Conservation (phyloP, 1,140 invertebrate species). For the Aphaenogaster rudis region DNA sequence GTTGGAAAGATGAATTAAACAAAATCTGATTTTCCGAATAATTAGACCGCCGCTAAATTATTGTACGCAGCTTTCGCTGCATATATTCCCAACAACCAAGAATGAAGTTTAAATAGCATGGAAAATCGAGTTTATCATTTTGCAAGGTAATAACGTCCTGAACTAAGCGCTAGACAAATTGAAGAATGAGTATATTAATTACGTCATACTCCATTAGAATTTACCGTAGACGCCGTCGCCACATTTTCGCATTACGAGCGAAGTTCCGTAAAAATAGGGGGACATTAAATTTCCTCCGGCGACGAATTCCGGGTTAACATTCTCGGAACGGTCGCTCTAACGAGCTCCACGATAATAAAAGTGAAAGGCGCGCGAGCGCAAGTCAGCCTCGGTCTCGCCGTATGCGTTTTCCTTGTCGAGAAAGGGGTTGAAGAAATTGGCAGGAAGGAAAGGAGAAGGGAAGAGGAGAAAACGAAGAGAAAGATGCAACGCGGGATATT, state of each 20-base stretch:
- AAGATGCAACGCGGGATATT: not conserved
- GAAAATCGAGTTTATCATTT: conserved; percentile 60
- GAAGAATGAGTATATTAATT: conserved; percentile 61
- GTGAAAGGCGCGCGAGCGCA: conserved; percentile 51
- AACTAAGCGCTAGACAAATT: conserved; percentile 60
- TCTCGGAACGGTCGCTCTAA: conserved; percentile 55
- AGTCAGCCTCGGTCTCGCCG: conserved; percentile 6
- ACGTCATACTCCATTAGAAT: conserved; percentile 53
- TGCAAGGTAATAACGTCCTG: conserved; percentile 49
- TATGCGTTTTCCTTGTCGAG: conserved; percentile 36
- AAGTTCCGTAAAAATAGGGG: conserved; percentile 48
- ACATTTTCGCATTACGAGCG: conserved; percentile 55
- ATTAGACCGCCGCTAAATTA: conserved; percentile 49
- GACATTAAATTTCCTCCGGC: conserved; percentile 53
- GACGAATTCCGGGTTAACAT: conserved; percentile 61
- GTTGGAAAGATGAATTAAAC: conserved; percentile 49
- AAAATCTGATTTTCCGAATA: conserved; percentile 57
- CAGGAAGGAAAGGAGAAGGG: conserved; percentile 47
- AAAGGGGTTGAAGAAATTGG: conserved; percentile 61
- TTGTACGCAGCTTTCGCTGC: conserved; percentile 25
- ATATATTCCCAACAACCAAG: not conserved
- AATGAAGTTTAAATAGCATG: conserved; percentile 26
- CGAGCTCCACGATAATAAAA: conserved; percentile 58
- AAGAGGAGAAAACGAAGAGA: not conserved
- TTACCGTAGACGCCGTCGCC: conserved; percentile 44